Percentiles rank a stretch among this genome's conserved stretches.
These are phyloP conservation scores for Cervus canadensis DNA, from an alignment of 2,113 vertebrate species.

Conservation along the genomic window DNA sequence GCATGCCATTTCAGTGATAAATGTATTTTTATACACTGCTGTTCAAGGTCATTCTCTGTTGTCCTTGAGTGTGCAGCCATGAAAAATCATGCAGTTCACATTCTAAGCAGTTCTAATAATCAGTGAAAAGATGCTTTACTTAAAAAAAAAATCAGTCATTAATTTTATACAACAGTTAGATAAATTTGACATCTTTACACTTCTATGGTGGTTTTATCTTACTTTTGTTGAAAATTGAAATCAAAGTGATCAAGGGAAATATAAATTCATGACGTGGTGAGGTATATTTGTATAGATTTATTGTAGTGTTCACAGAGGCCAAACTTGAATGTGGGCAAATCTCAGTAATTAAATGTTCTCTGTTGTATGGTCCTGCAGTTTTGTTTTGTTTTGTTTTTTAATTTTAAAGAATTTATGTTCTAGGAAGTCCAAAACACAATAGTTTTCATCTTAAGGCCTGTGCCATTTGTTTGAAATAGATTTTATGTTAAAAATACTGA, in stretches of 20 bases:
- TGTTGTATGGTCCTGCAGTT: not conserved
- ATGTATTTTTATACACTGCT: conserved; percentile 77
- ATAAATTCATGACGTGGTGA: not conserved
- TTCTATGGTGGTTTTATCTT: not conserved
- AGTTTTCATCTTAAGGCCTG: not conserved
- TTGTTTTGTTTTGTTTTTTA: not conserved
- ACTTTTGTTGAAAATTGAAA: conserved; percentile 32
- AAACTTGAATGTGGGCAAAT: not conserved
- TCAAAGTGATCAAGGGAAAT: conserved; percentile 41
- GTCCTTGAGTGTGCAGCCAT: conserved; percentile 50
- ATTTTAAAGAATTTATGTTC: conserved; percentile 3
- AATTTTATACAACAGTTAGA: not conserved
- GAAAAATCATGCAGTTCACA: conserved; percentile 39
- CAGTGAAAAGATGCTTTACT: not conserved
- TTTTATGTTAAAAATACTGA: not conserved
- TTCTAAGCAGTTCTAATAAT: conserved; percentile 16
- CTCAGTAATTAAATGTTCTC: not conserved
- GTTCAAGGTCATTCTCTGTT: conserved; percentile 77
- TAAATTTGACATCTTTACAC: not conserved
- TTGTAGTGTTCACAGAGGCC: not conserved
- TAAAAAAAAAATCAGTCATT: not conserved
- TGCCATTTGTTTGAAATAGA: not conserved
- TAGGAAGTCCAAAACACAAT: not conserved
- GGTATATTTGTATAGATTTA: not conserved
- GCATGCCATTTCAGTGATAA: conserved; percentile 75